These are phyloP conservation scores for Lepisosteus oculatus DNA, from an alignment of 2,113 vertebrate genomes.

Conservation along the genomic window DNA sequence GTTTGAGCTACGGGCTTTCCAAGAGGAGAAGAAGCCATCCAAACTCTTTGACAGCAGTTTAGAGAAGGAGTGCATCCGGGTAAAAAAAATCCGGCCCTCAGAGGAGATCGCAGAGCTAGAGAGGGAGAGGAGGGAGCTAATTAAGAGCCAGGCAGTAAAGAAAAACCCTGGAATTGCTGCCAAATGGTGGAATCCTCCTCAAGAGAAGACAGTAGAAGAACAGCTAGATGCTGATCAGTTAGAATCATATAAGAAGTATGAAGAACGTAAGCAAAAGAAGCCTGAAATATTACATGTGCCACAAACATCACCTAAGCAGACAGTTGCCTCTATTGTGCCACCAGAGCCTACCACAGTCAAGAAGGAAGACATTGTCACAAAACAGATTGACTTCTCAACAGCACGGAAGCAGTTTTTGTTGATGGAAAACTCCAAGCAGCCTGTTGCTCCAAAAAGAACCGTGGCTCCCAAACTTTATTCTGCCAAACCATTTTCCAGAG, in stretches of 20 bases:
- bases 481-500: constrained; percentile 84
- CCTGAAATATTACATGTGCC: constrained; percentile 50
- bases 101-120: constrained; percentile 92
- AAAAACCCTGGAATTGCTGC: constrained; percentile 87
- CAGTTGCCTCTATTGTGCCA: constrained; percentile 34
- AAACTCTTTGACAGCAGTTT: constrained; percentile 80
- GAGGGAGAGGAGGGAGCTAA: constrained; percentile 87
- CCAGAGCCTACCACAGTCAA: constrained; percentile 45
- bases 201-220: constrained; percentile 84
- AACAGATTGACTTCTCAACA: constrained; percentile 88
- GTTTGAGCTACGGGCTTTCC: constrained; percentile 90
- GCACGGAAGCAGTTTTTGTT: constrained; percentile 90
- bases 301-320: constrained; percentile 42
- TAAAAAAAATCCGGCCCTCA: constrained; percentile 81
- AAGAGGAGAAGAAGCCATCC: constrained; percentile 89
- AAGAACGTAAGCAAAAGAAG: constrained; percentile 85
- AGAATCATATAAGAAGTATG: constrained; percentile 89
- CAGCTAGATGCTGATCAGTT: constrained; percentile 86
- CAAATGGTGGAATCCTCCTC: constrained; percentile 97
- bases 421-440: constrained; percentile 66
- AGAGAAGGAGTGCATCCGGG: constrained; percentile 73
- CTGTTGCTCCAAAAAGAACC: constrained; percentile 62
- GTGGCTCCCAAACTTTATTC: constrained; percentile 80
- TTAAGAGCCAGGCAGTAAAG: constrained; percentile 90
- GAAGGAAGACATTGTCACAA: constrained; percentile 83